These are phyloP conservation scores for Xanthia togata DNA, from an alignment of 2,888 invertebrate genomes.

Conservation along the genomic window DNA sequence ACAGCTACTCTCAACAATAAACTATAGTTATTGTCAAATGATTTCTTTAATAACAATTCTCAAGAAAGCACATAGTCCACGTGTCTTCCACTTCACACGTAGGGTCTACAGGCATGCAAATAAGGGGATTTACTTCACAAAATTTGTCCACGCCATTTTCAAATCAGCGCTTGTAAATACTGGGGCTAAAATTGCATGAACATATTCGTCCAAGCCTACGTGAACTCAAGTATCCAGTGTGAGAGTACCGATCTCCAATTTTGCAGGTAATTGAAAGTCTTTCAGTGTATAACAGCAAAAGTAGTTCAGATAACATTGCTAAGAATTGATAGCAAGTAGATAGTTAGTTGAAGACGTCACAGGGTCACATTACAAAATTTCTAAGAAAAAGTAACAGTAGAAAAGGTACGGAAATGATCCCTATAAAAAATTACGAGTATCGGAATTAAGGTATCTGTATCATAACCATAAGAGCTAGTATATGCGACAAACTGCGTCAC, in stretches of 20 bases:
- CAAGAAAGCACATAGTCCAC: constrained; percentile 7
- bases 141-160: constrained; percentile 14
- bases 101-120: constrained; percentile 18
- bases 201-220: background rate
- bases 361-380: background rate
- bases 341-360: constrained; percentile 39
- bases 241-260: constrained; percentile 59
- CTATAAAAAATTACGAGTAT: constrained; percentile 33
- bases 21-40: background rate
- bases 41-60: constrained; percentile 16
- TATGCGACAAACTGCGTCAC: background rate
- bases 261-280: constrained; percentile 65
- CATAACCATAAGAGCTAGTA: background rate
- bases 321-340: constrained; percentile 19
- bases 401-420: background rate
- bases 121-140: constrained; percentile 14
- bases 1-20: background rate
- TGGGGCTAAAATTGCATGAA: constrained; percentile 23
- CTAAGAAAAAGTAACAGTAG: background rate
- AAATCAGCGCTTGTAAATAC: accelerated
- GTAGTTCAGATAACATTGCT: constrained; percentile 47
- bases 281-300: constrained; percentile 35
- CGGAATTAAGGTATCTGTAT: constrained; percentile 6
- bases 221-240: constrained; percentile 21
- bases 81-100: constrained; percentile 26